phyloP scores from a whole-genome alignment of 2,888 invertebrate genomes.

The Drosophila macrospina region DNA sequence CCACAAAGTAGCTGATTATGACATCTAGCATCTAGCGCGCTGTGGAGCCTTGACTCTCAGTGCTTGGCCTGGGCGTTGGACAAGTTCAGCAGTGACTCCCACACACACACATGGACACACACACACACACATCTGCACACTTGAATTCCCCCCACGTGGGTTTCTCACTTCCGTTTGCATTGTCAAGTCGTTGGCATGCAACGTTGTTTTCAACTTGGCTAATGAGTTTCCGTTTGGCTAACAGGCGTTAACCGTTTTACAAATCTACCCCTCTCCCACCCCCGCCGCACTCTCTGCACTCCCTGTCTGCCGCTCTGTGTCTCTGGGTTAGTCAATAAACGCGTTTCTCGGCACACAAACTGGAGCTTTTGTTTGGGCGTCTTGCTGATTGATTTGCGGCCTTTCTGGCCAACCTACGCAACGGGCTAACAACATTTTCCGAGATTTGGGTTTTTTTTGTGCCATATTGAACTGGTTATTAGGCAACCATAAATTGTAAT shows the following conservation, averaged over 20 bases:
- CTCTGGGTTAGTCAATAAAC: constrained; percentile 50
- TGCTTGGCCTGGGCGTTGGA: constrained; percentile 34
- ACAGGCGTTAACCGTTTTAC: constrained; percentile 47
- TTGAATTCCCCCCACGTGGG: constrained; percentile 50
- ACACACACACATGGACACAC: neutral
- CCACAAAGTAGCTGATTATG: constrained; percentile 45
- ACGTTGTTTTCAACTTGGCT: constrained; percentile 57
- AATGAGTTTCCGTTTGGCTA: constrained; percentile 77
- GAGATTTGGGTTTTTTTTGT: constrained; percentile 5
- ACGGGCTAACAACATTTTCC: constrained; percentile 36
- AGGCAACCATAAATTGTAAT: constrained; percentile 10
- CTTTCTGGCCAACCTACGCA: constrained; percentile 39
- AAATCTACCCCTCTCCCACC: neutral
- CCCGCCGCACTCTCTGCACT: neutral
- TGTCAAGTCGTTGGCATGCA: constrained; percentile 28
- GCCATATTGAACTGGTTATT: constrained; percentile 29
- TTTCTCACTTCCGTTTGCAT: constrained; percentile 68
- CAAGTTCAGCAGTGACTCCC: constrained; percentile 54
- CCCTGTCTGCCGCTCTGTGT: constrained; percentile 25
- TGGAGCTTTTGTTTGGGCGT: constrained; percentile 55
- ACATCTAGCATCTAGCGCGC: constrained; percentile 16
- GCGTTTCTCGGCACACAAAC: constrained; percentile 27
- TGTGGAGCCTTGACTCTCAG: constrained; percentile 64
- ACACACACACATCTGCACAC: neutral
- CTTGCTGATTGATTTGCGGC: constrained; percentile 54